A percentile compares a stretch with the other conserved stretches of the same genome.
Conservation (phyloP, 2,888 invertebrate genomes). For the Oscheius myriophilus region DNA sequence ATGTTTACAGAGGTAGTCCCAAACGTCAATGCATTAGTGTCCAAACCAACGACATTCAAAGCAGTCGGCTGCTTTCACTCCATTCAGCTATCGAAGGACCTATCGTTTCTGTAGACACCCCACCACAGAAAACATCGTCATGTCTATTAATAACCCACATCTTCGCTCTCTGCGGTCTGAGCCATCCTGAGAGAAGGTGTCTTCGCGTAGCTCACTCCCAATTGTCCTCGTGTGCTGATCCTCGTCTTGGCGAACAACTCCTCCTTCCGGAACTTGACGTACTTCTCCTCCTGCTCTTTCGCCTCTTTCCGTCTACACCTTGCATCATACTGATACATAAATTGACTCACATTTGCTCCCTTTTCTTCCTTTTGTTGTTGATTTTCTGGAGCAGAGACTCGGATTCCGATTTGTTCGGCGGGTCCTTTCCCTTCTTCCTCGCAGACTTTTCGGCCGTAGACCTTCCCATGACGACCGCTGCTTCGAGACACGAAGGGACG, state of each 20-base stretch:
- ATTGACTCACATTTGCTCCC: neutral
- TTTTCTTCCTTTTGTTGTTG: slow-evolving; percentile 5
- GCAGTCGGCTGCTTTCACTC: no score
- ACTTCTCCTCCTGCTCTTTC: slow-evolving; percentile 11
- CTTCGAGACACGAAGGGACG: no score
- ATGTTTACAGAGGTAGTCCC: no score
- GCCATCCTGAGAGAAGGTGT: slow-evolving; percentile 1
- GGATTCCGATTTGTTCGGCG: neutral
- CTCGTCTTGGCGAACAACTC: slow-evolving; percentile 12
- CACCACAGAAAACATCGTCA: no score
- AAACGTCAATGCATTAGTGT: no score
- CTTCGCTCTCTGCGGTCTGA: neutral
- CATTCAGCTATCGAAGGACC: no score
- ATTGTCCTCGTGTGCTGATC: neutral
- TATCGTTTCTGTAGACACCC: no score
- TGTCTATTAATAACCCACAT: neutral
- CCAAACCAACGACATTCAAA: no score
- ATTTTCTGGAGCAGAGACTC: neutral
- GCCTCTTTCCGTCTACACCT: neutral
- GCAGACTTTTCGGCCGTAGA: no score
- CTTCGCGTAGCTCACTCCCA: slow-evolving; percentile 8
- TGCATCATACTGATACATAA: neutral
- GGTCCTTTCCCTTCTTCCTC: neutral
- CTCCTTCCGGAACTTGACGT: slow-evolving; percentile 12
- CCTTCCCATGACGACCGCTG: no score